Base-by-base conservation (phyloP, 1,140 invertebrate species). In the Linepithema humile region DNA sequence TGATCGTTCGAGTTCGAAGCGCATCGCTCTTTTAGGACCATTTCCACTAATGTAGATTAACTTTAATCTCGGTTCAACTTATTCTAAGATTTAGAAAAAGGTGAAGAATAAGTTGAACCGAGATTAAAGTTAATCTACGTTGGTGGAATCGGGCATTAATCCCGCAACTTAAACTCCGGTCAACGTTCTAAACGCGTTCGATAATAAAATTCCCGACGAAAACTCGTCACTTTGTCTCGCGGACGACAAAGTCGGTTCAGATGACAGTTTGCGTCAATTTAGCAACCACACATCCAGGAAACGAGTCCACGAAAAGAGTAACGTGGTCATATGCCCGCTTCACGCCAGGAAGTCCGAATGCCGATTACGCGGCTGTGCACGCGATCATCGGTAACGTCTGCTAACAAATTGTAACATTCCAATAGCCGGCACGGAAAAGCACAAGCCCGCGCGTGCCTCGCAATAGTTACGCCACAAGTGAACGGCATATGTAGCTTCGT, bases 401-500 rank as follows among this genome's bases (percentile, higher is more conserved):
- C 48, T 69, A 55, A 55, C 35, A 57, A 80, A 80, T 7, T 55
- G 40, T 70, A 80, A 80, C 75, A 80, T 70, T 80, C 75, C 75
- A 26, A 80, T 80, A 69, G 70, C 64, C 65, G n/a, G n/a, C 64
- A 80, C 35, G 75, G 75, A 80, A 80, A 80, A 80, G 75, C 75
- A 43, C 65, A 64, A 32, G 48, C n/a, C n/a, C 50, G 64, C 55
- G 82, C 82, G 57, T 84, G 45, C 74, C 59, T 53, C 55, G 85
- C 83, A 82, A 72, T 53, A 85, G 80, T 75, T 53, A 57, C 26
- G 40, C 75, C 75, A 43, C 59, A 45, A 67, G 83, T 83, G 62
- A 82, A 73, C 84, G 85, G 82, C 60, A 64, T 74, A 70, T 80
- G 85, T 72, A 83, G 80, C 77, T 73, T 74, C 62, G 83, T 80